Evolutionary conservation across 2,888 invertebrate species (phyloP).

Genomic region (Hemithea aestivaria): DNA sequence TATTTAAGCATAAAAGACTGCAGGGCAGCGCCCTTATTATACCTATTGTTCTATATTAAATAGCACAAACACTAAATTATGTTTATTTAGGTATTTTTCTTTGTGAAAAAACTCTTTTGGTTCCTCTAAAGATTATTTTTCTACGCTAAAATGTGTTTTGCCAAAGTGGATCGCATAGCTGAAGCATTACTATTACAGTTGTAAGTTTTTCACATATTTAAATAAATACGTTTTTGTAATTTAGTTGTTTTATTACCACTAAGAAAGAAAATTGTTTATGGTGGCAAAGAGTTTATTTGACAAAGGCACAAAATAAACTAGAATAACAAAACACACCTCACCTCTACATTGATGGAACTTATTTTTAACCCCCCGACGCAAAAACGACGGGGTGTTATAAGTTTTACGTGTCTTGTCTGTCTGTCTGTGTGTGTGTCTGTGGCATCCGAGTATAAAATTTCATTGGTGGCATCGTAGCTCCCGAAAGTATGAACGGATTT

Average conservation of each 20-base stretch:
- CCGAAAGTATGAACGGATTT: no score
- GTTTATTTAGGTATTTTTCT: slow-evolving; percentile 49
- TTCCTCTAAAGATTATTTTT: slow-evolving; percentile 51
- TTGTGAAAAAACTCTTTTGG: slow-evolving; percentile 32
- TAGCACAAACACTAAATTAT: slow-evolving; percentile 61
- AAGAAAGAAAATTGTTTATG: no score
- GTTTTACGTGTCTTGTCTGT: no score
- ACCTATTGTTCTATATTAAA: slow-evolving; percentile 39
- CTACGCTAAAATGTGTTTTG: slow-evolving; percentile 45
- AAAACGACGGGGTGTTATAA: no score
- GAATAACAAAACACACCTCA: no score
- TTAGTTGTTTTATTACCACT: slow-evolving; percentile 4
- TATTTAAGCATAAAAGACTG: slow-evolving; percentile 49
- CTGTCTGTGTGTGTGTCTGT: no score
- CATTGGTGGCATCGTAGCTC: no score
- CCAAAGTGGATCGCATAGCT: slow-evolving; percentile 45
- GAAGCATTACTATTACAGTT: slow-evolving; percentile 32
- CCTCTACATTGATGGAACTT: no score
- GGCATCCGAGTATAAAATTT: no score
- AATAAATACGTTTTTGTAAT: slow-evolving; percentile 46
- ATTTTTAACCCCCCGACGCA: no score
- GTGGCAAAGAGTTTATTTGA: no score
- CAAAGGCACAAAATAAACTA: no score
- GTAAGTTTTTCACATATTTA: slow-evolving; percentile 73
- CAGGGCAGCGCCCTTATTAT: slow-evolving; percentile 44